Conservation (phyloP, 2,888 invertebrate genomes). For the Microctonus aethiopoides region DNA sequence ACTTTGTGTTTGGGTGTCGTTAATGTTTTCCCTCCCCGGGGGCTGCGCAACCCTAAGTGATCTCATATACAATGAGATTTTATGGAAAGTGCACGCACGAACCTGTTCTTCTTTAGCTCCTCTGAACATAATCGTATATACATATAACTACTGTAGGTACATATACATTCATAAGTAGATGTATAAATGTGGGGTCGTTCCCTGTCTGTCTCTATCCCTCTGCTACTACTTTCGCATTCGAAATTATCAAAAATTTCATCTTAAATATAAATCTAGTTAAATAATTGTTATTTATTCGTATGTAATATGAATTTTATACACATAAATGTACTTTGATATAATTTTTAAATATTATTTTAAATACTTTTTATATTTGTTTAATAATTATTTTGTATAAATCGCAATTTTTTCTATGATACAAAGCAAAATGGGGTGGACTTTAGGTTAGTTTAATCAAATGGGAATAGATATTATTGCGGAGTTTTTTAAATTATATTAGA, state of each 20-base stretch:
- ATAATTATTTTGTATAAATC: no score
- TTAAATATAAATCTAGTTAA: background rate
- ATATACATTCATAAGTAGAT: background rate
- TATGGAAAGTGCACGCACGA: slow-evolving; percentile 66
- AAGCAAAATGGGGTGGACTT: no score
- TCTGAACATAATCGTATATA: background rate
- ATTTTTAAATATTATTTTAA: no score
- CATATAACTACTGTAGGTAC: background rate
- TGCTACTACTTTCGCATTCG: background rate
- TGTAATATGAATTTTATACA: no score
- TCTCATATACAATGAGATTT: slow-evolving; percentile 66
- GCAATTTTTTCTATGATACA: no score
- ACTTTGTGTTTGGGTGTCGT: slow-evolving; percentile 45
- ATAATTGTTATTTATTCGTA: no score
- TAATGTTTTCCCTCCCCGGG: slow-evolving; percentile 39
- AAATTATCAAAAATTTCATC: background rate
- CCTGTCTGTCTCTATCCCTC: background rate
- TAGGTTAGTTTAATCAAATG: no score
- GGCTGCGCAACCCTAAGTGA: slow-evolving; percentile 61
- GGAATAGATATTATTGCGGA: no score
- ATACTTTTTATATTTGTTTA: no score
- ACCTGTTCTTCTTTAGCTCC: slow-evolving; percentile 43
- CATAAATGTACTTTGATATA: no score
- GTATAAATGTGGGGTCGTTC: no score
- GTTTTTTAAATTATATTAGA: no score